Percentiles rank a stretch among this genome's conserved stretches.
These are phyloP conservation scores for Meganola albula DNA, from an alignment of 2,888 invertebrate genomes.

Conservation along the genomic window DNA sequence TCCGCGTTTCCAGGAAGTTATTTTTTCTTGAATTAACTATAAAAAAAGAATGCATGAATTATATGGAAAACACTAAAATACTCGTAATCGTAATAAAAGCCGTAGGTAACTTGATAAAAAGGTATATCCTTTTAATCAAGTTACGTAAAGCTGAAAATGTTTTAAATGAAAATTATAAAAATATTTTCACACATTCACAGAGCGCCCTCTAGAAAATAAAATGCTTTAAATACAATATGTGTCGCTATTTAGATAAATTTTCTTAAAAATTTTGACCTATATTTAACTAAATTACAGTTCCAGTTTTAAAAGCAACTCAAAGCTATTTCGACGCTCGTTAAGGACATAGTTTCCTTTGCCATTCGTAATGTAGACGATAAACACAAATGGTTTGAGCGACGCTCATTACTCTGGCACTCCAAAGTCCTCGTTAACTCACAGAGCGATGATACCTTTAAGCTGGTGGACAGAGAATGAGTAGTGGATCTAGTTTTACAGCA, in stretches of 20 bases:
- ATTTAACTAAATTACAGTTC: not conserved
- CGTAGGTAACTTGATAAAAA: too few relatives aligned
- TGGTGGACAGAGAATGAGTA: slow-evolving; percentile 29
- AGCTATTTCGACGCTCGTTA: slow-evolving; percentile 24
- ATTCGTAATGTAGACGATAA: slow-evolving; percentile 28
- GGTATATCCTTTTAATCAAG: too few relatives aligned
- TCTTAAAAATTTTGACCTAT: not conserved
- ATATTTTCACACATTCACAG: too few relatives aligned
- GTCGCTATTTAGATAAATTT: not conserved
- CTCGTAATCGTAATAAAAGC: too few relatives aligned
- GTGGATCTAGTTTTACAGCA: slow-evolving; percentile 38
- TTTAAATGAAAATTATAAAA: too few relatives aligned
- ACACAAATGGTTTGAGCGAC: slow-evolving; percentile 29
- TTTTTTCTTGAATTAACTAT: too few relatives aligned
- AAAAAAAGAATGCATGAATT: too few relatives aligned
- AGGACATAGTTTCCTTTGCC: slow-evolving; percentile 26
- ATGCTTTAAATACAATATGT: not conserved
- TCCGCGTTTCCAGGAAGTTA: too few relatives aligned
- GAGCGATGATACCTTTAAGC: slow-evolving; percentile 32
- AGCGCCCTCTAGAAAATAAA: too few relatives aligned
- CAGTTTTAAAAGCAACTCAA: slow-evolving; percentile 2
- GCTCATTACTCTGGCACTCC: slow-evolving; percentile 33
- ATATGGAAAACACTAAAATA: too few relatives aligned
- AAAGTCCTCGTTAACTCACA: slow-evolving; percentile 32
- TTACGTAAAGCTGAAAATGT: not conserved